Conservation (phyloP, 2,888 invertebrate species). For the Dynastes hyllus region DNA sequence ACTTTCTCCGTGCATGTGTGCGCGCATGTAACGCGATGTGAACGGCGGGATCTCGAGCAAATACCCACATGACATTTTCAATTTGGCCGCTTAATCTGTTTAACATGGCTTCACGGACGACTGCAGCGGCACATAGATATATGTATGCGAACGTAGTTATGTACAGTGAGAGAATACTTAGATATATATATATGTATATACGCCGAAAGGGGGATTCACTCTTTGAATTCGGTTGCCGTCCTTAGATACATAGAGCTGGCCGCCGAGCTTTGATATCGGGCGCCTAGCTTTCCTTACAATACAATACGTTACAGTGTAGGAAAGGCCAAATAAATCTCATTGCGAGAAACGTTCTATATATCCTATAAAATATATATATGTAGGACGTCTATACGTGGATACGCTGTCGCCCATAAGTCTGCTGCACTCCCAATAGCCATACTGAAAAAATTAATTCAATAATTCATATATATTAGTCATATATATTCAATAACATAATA, state of each 20-base stretch:
- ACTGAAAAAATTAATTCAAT: too few relatives aligned
- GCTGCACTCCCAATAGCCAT: too few relatives aligned
- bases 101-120: conserved; percentile 56
- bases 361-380: background rate
- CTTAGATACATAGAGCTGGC: conserved; percentile 40
- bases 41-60: conserved; percentile 51
- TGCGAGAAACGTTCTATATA: conserved; percentile 21
- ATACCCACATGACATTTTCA: conserved; percentile 56
- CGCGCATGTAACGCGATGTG: conserved; percentile 3
- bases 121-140: conserved; percentile 50
- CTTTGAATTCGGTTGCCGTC: conserved; percentile 39
- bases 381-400: background rate
- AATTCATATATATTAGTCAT: too few relatives aligned
- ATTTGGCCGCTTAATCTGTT: conserved; percentile 56
- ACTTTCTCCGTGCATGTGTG: conserved; percentile 45
- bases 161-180: too few relatives aligned
- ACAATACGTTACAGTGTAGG: background rate
- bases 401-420: background rate
- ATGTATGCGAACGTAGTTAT: background rate
- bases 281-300: background rate
- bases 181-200: background rate
- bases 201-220: conserved; percentile 49
- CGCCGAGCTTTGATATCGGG: conserved; percentile 46
- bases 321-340: conserved; percentile 47
- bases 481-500: too few relatives aligned